Percentiles rank a stretch among this genome's conserved stretches.
These are phyloP conservation scores for Phalacrocorax pelagicus DNA, from an alignment of 2,113 vertebrate genomes.

Conservation along the genomic window DNA sequence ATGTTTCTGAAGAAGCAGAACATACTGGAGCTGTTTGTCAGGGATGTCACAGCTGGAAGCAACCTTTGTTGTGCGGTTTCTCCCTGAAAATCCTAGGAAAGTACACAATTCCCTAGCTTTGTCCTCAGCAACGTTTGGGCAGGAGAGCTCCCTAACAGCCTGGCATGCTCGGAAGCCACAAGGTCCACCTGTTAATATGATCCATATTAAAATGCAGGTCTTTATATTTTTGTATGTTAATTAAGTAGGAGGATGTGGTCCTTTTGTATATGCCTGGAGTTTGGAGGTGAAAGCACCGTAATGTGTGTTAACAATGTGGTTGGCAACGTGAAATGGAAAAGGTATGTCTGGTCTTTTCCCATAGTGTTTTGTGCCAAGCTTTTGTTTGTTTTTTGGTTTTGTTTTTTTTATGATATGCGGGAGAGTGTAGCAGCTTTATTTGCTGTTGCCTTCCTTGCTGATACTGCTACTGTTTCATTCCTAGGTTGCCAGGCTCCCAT, in stretches of 20 bases:
- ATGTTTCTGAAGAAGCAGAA: neutral
- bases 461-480: neutral
- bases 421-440: neutral
- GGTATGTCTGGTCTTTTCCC: neutral
- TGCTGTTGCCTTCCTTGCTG: neutral
- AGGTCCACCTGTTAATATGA: neutral
- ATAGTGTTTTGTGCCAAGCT: neutral
- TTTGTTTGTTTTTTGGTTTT: neutral
- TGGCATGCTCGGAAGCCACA: neutral
- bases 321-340: neutral
- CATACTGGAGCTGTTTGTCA: neutral
- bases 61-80: neutral
- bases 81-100: neutral
- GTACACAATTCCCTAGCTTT: fast-evolving
- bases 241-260: neutral
- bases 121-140: neutral
- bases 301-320: neutral
- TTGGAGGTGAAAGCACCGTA: neutral
- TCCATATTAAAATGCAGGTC: neutral
- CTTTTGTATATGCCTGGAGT: neutral
- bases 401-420: neutral
- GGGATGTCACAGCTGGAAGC: neutral
- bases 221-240: neutral
- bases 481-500: neutral
- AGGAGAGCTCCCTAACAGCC: neutral